Evolutionary conservation across 2,113 vertebrate species (phyloP).

Genomic region (Caranx melampygus): DNA sequence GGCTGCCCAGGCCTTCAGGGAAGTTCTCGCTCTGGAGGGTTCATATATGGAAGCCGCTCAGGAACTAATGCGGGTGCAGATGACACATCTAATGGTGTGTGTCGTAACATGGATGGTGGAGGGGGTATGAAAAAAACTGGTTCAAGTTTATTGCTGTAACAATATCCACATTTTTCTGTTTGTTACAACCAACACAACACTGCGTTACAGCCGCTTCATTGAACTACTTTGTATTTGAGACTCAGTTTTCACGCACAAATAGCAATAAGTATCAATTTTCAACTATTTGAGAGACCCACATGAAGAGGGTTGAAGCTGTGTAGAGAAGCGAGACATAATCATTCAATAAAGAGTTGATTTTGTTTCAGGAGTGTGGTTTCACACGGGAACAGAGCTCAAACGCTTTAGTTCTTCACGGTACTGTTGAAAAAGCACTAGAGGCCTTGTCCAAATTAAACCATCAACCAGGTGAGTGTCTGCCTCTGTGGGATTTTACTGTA

Average conservation of each 20-base stretch:
- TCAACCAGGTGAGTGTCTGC: constrained; percentile 50
- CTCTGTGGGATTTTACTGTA: neutral
- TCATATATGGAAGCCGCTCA: constrained; percentile 71
- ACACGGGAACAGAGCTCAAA: constrained; percentile 76
- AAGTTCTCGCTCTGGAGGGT: constrained; percentile 74
- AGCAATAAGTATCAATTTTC: neutral
- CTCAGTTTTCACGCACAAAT: neutral
- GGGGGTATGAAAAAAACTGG: neutral
- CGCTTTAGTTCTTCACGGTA: constrained; percentile 79
- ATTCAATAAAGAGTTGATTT: neutral
- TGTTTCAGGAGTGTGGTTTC: constrained; percentile 73
- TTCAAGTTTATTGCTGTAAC: neutral
- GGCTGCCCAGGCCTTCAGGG: constrained; percentile 77
- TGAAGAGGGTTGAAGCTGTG: neutral
- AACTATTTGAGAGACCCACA: neutral
- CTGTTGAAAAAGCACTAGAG: constrained; percentile 61
- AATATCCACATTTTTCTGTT: neutral
- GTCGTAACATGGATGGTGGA: neutral
- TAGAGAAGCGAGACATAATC: neutral
- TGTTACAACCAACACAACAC: neutral
- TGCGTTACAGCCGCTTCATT: neutral
- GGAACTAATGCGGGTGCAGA: constrained; percentile 81
- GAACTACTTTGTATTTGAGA: neutral
- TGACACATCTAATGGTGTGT: constrained; percentile 73
- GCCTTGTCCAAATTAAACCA: constrained; percentile 58